phyloP scores from a whole-genome alignment of 2,113 vertebrate genomes.

The Entomyzon cyanotis region DNA sequence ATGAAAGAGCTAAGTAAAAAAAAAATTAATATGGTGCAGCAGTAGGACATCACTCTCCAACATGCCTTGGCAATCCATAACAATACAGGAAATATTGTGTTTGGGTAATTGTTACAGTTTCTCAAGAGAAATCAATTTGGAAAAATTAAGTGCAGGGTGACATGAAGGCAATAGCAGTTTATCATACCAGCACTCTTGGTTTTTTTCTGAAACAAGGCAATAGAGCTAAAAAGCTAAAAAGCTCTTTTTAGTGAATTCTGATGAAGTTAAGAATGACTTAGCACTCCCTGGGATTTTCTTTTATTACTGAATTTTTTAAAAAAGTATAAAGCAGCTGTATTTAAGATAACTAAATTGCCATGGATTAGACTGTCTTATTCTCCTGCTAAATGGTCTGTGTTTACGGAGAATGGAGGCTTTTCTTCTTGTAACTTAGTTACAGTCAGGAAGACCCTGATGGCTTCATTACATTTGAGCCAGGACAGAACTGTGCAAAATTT shows the following conservation, averaged over 20 bases:
- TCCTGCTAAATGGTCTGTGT: neutral
- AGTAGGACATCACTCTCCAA: neutral
- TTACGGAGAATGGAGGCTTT: neutral
- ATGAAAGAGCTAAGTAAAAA: neutral
- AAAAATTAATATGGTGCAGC: neutral
- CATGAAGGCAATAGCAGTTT: constrained; percentile 22
- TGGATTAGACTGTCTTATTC: neutral
- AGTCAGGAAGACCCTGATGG: neutral
- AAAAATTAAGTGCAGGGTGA: constrained; percentile 34
- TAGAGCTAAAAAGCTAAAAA: neutral
- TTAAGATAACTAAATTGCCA: constrained; percentile 17
- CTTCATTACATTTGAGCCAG: neutral
- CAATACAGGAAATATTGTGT: neutral
- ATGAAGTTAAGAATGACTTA: neutral
- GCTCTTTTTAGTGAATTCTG: constrained; percentile 11
- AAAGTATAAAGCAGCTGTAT: neutral
- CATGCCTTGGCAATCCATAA: neutral
- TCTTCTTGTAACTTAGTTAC: constrained; percentile 5
- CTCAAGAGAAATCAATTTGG: constrained; percentile 10
- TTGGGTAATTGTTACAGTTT: neutral
- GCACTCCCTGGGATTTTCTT: neutral
- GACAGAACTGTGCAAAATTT: neutral
- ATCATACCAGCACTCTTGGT: neutral
- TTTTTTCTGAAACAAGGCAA: neutral
- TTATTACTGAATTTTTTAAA: neutral